Percentiles rank a stretch among this genome's conserved stretches.
Evolutionary conservation across 2,113 vertebrate species (phyloP).

Genomic region (Gobio gobio): DNA sequence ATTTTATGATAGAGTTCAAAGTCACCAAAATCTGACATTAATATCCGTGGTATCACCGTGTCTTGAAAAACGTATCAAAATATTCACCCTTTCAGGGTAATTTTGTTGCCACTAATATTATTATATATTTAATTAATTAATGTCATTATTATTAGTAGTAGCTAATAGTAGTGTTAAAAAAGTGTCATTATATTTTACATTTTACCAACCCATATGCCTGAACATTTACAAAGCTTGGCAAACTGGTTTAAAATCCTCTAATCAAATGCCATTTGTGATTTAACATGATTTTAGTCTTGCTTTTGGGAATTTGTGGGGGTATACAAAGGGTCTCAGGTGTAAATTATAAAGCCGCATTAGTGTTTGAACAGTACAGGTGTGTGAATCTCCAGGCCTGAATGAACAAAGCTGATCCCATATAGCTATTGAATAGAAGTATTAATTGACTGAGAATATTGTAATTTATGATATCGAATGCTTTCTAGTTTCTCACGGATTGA

Average conservation of each 20-base stretch:
- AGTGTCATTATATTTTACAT: not conserved
- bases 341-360: not conserved
- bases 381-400: not conserved
- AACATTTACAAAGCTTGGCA: not conserved
- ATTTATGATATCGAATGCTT: slow-evolving; percentile 32
- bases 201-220: not conserved
- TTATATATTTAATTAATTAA: not conserved
- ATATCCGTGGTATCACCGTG: not conserved
- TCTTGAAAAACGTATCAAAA: not conserved
- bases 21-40: not conserved
- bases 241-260: not conserved
- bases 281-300: not conserved
- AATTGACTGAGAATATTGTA: slow-evolving; percentile 17
- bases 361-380: slow-evolving; percentile 37
- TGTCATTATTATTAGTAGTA: not conserved
- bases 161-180: not conserved
- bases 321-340: not conserved
- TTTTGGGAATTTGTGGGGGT: not conserved
- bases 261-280: not conserved
- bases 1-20: not conserved
- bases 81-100: not conserved
- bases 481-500: slow-evolving; percentile 31
- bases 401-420: slow-evolving; percentile 10
- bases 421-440: slow-evolving; percentile 26
- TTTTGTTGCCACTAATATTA: not conserved